Evolutionary conservation across 64 coral and sea anemone genomes (phyloP).

Genomic region (Montipora efflorescens): DNA sequence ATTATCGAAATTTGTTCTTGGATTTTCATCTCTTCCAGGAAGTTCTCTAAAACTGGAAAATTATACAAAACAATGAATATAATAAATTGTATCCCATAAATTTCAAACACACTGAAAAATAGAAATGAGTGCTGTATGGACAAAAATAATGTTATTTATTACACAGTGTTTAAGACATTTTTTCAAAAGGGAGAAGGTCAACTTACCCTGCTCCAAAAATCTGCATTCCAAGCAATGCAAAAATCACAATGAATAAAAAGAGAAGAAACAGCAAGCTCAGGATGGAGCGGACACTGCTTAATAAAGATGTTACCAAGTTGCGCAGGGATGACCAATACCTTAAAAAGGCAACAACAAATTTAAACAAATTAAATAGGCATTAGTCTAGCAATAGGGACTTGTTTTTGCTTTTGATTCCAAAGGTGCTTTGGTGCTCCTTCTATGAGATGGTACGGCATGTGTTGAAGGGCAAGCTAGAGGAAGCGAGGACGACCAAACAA

Average conservation of each 20-base stretch:
- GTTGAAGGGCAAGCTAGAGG: no score
- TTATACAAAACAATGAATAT: neutral
- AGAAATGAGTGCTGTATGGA: no score
- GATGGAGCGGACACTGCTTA: conserved; percentile 94
- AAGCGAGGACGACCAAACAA: no score
- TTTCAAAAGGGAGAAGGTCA: neutral
- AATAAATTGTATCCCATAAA: no score
- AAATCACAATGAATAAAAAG: conserved; percentile 98
- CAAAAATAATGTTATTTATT: no score
- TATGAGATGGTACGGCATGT: no score
- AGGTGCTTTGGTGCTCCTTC: no score
- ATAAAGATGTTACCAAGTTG: conserved; percentile 92
- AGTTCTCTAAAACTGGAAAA: conserved; percentile 80
- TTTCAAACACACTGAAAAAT: neutral
- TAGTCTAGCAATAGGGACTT: neutral
- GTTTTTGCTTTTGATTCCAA: neutral
- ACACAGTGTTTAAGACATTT: no score
- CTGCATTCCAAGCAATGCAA: conserved; percentile 98
- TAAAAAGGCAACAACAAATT: neutral
- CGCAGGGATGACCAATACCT: conserved; percentile 99
- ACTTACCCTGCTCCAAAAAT: conserved; percentile 95
- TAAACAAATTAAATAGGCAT: neutral
- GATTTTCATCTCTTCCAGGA: conserved; percentile 72
- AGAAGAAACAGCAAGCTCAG: conserved; percentile 95
- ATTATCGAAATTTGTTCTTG: conserved; percentile 97